Evolutionary conservation across 2,113 vertebrate genomes (phyloP).

Genomic region (Ammodytes marinus): DNA sequence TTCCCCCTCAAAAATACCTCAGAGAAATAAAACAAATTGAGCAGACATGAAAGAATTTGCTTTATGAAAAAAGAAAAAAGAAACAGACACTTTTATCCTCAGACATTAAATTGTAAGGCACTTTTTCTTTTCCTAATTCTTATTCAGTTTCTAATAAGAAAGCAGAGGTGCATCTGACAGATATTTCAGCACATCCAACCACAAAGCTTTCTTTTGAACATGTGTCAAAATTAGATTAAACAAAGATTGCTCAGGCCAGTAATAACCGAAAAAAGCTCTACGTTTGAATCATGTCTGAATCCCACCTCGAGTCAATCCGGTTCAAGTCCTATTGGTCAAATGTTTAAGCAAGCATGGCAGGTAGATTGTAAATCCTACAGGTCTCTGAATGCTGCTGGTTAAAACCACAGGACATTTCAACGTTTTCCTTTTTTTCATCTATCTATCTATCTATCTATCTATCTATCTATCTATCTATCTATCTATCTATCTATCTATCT

Average conservation of each 20-base stretch:
- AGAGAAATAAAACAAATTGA: slow-evolving; percentile 24
- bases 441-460: no score
- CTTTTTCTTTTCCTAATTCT: slow-evolving; percentile 24
- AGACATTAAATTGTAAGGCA: neutral
- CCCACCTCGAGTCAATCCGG: neutral
- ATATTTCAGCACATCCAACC: neutral
- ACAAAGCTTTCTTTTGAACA: slow-evolving; percentile 38
- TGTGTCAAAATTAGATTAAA: neutral
- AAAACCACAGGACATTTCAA: neutral
- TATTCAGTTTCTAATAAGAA: slow-evolving; percentile 16
- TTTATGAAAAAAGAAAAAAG: no score
- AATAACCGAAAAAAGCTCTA: slow-evolving; percentile 5
- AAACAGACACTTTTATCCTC: neutral
- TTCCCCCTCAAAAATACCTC: neutral
- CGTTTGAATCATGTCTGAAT: slow-evolving; percentile 16
- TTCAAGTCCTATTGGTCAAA: neutral
- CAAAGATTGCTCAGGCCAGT: neutral
- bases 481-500: no score
- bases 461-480: no score
- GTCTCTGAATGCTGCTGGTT: neutral
- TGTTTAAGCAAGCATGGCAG: neutral
- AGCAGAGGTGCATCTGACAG: slow-evolving; percentile 8
- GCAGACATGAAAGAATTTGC: neutral
- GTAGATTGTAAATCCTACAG: neutral
- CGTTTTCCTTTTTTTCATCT: neutral